Conservation (phyloP, 2,888 invertebrate species). For the Limenitis arthemis region DNA sequence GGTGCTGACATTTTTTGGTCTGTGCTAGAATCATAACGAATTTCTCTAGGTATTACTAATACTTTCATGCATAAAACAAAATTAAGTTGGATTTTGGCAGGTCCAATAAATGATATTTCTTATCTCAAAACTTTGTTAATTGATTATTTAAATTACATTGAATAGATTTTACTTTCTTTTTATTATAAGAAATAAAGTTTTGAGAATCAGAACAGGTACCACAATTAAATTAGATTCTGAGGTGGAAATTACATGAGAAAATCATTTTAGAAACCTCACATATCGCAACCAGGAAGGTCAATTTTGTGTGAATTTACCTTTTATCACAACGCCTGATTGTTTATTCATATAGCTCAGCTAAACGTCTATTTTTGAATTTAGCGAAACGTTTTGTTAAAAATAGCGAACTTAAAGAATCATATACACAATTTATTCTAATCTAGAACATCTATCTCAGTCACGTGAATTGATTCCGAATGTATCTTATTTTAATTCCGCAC, state of each 20-base stretch:
- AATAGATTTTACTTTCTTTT: too few relatives aligned
- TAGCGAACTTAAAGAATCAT: too few relatives aligned
- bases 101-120: constrained; percentile 17
- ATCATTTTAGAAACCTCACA: constrained; percentile 22
- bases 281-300: constrained; percentile 12
- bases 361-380: background rate
- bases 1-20: constrained; percentile 27
- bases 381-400: too few relatives aligned
- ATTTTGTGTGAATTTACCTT: constrained; percentile 22
- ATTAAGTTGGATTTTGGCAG: constrained; percentile 29
- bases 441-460: too few relatives aligned
- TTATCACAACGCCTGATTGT: constrained; percentile 11
- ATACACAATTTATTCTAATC: too few relatives aligned
- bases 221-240: constrained; percentile 7
- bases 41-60: constrained; percentile 18
- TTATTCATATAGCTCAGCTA: constrained; percentile 10
- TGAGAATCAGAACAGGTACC: constrained; percentile 26
- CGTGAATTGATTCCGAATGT: too few relatives aligned
- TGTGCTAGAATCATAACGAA: constrained; percentile 22
- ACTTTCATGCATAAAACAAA: constrained; percentile 22
- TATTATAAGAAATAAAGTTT: too few relatives aligned
- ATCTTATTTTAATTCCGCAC: too few relatives aligned
- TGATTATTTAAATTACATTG: too few relatives aligned
- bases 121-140: too few relatives aligned
- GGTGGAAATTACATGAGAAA: constrained; percentile 22